Evolutionary conservation across 1,140 invertebrate species (phyloP).

Genomic region (Sarcophaga peregrina): DNA sequence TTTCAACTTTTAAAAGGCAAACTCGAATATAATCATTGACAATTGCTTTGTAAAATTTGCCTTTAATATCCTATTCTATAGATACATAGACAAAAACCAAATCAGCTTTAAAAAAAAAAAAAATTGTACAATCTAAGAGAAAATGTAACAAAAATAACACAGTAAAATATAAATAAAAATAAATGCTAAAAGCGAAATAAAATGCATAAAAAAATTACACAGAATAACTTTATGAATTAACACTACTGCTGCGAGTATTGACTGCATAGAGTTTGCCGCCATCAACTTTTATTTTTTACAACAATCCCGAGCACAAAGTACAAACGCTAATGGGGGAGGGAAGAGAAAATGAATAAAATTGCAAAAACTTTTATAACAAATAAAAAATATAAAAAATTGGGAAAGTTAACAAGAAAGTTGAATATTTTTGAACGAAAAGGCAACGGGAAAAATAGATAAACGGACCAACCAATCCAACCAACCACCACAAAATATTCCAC

Average conservation of each 20-base stretch:
- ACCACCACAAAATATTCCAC: constrained; percentile 16
- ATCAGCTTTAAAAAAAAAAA: neutral
- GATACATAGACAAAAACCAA: neutral
- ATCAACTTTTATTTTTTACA: neutral
- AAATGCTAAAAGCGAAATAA: neutral
- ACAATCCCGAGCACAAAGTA: neutral
- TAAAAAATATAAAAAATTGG: neutral
- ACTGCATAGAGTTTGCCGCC: neutral
- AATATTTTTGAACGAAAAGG: neutral
- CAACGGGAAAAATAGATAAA: too few species aligned
- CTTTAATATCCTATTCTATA: neutral
- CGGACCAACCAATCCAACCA: neutral
- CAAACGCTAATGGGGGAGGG: neutral
- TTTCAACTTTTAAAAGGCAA: too few species aligned
- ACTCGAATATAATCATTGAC: too few species aligned
- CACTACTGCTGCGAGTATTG: neutral
- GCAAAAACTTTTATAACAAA: neutral
- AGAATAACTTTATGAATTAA: neutral
- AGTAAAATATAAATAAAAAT: neutral
- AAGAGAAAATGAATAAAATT: neutral
- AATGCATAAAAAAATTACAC: too few species aligned
- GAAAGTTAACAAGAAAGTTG: neutral
- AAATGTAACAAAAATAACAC: neutral
- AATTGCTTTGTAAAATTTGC: neutral
- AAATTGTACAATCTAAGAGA: neutral